Percentiles rank a stretch among this genome's conserved stretches.
Evolutionary conservation across 2,113 vertebrate species (phyloP).

Genomic region (Ovibos moschatus): DNA sequence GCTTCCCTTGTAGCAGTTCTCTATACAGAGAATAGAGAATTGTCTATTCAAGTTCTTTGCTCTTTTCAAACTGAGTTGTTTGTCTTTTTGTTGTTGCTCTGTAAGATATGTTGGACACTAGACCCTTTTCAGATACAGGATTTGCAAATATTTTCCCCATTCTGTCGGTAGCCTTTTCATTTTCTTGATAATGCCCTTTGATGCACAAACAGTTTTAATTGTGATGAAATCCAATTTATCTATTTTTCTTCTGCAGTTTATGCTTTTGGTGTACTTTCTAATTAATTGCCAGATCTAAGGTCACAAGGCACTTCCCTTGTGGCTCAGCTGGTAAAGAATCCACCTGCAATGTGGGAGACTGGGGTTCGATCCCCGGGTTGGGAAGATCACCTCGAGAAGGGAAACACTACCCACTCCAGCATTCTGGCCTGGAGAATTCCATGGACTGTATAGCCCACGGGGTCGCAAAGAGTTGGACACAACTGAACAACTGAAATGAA

Average conservation of each 20-base stretch:
- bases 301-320: not conserved
- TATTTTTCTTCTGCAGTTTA: not conserved
- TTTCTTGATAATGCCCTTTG: not conserved
- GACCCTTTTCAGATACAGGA: not conserved
- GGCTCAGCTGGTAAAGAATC: not conserved
- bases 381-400: not conserved
- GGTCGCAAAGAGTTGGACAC: rapidly evolving
- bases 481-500: not conserved
- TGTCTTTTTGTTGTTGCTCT: not conserved
- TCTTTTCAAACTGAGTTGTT: not conserved
- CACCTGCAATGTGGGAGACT: not conserved
- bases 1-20: not conserved
- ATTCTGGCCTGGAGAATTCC: not conserved
- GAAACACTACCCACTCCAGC: not conserved
- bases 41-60: not conserved
- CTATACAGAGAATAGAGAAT: not conserved
- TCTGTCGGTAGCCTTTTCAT: not conserved
- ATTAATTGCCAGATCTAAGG: not conserved
- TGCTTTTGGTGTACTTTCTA: not conserved
- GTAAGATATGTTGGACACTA: not conserved
- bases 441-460: not conserved
- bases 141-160: not conserved
- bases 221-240: not conserved
- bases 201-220: not conserved
- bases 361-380: rapidly evolving